Evolutionary conservation across 2,797 vertebrate genomes (phyloP).

Genomic region (Delichon dasypus): DNA sequence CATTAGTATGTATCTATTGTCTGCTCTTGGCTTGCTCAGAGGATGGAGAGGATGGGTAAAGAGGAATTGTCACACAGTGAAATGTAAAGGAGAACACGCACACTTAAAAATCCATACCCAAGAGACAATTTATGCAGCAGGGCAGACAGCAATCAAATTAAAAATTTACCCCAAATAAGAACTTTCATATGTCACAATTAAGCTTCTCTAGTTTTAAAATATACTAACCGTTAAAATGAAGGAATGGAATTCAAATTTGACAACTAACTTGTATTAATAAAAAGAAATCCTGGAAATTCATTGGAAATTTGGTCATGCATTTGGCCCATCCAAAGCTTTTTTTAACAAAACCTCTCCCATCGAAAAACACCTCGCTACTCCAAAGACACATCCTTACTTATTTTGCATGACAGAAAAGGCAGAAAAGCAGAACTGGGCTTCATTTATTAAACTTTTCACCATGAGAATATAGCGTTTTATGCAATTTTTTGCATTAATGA

Average conservation of each 20-base stretch:
- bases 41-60: constrained; percentile 87
- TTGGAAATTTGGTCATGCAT: constrained; percentile 54
- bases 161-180: constrained; percentile 79
- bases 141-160: constrained; percentile 77
- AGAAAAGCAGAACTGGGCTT: constrained; percentile 21
- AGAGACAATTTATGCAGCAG: constrained; percentile 80
- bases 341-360: background rate
- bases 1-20: constrained; percentile 99
- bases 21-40: constrained; percentile 92
- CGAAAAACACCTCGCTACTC: background rate
- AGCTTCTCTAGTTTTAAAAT: constrained; percentile 71
- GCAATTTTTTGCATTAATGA: constrained; percentile 67
- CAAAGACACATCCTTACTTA: constrained; percentile 16
- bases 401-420: constrained; percentile 62
- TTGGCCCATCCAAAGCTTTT: constrained; percentile 32
- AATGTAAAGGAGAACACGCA: constrained; percentile 71
- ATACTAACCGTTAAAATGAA: constrained; percentile 71
- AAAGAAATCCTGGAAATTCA: constrained; percentile 59
- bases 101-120: constrained; percentile 73
- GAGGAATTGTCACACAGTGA: constrained; percentile 91
- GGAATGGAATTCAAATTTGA: constrained; percentile 69
- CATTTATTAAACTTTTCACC: constrained; percentile 56
- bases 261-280: constrained; percentile 50
- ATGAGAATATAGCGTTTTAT: constrained; percentile 52
- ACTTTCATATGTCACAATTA: constrained; percentile 78